Conservation (phyloP, 2,888 invertebrate species). For the Megastigmus dorsalis region DNA sequence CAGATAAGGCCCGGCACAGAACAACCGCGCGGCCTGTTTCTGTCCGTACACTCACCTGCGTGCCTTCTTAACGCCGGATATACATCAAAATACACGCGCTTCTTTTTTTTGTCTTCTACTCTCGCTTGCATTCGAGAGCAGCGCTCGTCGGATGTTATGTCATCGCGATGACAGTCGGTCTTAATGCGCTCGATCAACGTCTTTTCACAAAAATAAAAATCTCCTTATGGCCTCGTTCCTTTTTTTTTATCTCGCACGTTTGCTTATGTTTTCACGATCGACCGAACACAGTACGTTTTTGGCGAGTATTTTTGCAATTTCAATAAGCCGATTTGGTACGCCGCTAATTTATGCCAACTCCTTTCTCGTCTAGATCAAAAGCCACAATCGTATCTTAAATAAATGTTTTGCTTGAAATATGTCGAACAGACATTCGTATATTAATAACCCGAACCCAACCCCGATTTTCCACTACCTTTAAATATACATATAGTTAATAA, state of each 20-base stretch:
- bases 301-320: no score
- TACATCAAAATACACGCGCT: not conserved
- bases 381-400: no score
- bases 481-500: no score
- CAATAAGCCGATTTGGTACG: no score
- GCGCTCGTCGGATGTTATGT: conserved; percentile 5
- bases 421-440: no score
- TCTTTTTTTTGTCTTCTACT: not conserved
- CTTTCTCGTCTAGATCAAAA: no score
- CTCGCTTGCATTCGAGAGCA: not conserved
- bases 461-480: no score
- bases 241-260: not conserved
- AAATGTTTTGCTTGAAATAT: no score
- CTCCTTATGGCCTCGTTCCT: not conserved
- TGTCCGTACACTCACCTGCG: conserved; percentile 8
- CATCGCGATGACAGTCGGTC: not conserved
- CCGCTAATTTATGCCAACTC: no score
- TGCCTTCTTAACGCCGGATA: conserved; percentile 10
- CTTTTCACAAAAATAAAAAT: not conserved
- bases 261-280: not conserved
- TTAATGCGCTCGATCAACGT: not conserved
- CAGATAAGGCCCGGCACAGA: conserved; percentile 21
- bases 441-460: no score
- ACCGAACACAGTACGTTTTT: no score
- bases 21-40: conserved; percentile 21